phyloP scores from a whole-genome alignment of 2,113 vertebrate species.

The Hiodon alosoides region DNA sequence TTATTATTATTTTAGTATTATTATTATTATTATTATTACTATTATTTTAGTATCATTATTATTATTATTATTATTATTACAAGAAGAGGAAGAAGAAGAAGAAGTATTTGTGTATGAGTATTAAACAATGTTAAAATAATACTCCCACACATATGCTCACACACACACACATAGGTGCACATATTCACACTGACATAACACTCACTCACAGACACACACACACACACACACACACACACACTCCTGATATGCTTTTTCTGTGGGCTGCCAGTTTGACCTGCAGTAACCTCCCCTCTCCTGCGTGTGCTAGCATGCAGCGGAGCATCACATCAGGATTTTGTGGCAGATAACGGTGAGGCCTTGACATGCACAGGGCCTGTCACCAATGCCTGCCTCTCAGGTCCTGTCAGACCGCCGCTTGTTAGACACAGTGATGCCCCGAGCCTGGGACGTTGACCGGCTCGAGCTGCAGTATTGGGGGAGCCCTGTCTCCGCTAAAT shows the following conservation, averaged over 20 bases:
- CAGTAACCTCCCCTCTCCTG: background rate
- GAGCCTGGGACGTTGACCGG: background rate
- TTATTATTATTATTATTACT: no score
- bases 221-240: background rate
- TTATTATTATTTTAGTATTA: no score
- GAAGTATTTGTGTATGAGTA: no score
- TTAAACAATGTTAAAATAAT: background rate
- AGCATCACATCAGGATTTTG: no score
- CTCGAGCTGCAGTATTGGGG: slow-evolving; percentile 61
- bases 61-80: no score
- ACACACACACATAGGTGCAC: background rate
- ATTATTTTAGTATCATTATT: no score
- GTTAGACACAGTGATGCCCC: background rate
- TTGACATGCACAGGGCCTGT: no score
- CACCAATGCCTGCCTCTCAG: no score
- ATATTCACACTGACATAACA: background rate
- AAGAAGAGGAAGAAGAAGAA: no score
- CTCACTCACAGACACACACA: background rate
- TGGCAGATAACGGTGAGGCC: no score
- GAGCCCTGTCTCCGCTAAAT: slow-evolving; percentile 77
- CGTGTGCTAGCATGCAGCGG: no score
- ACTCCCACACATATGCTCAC: background rate
- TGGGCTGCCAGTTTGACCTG: background rate
- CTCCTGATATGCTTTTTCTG: background rate
- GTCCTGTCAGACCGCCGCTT: background rate